Evolutionary conservation across 2,888 invertebrate genomes (phyloP).

Genomic region (Seira musarum): DNA sequence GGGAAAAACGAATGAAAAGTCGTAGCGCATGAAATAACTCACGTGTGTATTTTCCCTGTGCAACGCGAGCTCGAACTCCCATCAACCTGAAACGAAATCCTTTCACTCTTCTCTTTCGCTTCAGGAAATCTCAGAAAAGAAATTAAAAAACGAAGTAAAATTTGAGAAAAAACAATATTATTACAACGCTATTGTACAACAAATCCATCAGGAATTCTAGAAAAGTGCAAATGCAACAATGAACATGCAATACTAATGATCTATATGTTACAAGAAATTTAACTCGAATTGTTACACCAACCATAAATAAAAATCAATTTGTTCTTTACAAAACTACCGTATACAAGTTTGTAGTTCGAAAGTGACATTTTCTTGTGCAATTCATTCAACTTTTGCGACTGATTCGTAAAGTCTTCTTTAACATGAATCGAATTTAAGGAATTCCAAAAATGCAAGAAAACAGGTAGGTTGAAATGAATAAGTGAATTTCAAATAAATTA

Average conservation of each 20-base stretch:
- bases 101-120: slow-evolving; percentile 47
- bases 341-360: no score
- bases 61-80: slow-evolving; percentile 10
- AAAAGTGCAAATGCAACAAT: not conserved
- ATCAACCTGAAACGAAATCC: slow-evolving; percentile 56
- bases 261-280: no score
- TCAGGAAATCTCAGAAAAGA: slow-evolving; percentile 17
- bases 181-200: slow-evolving; percentile 3
- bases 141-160: slow-evolving; percentile 27
- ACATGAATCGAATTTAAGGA: not conserved
- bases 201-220: not conserved
- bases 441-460: not conserved
- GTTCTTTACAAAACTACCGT: no score
- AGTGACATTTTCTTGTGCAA: not conserved
- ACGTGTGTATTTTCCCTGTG: slow-evolving; percentile 38
- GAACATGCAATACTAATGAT: no score
- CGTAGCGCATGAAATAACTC: slow-evolving; percentile 56
- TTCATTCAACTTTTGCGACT: not conserved
- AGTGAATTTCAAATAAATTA: no score
- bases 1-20: slow-evolving; percentile 3
- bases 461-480: not conserved
- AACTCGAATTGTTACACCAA: no score
- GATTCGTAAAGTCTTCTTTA: not conserved
- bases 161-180: not conserved
- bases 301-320: no score